These are phyloP conservation scores for Falco concolor DNA, from an alignment of 2,797 vertebrate species.

Conservation along the genomic window DNA sequence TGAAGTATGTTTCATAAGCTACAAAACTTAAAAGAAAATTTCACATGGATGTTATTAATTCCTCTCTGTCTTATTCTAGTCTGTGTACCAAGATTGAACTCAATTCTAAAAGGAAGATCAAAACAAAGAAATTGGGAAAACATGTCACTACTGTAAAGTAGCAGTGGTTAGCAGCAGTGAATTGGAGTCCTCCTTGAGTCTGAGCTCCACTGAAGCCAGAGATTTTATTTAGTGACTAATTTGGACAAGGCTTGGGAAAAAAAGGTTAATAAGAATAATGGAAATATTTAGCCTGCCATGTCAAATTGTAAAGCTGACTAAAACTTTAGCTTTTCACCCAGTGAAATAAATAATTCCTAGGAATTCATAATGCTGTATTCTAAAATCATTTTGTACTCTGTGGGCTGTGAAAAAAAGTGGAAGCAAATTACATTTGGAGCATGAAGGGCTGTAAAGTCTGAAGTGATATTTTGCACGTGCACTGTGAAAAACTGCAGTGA, in stretches of 20 bases:
- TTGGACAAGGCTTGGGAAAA: background rate
- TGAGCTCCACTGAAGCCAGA: background rate
- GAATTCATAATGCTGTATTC: background rate
- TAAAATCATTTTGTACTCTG: background rate
- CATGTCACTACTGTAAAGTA: background rate
- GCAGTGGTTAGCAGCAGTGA: background rate
- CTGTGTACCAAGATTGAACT: background rate
- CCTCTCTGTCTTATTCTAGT: background rate
- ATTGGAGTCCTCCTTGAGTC: background rate
- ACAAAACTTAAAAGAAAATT: background rate
- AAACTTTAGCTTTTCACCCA: background rate
- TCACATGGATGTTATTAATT: background rate
- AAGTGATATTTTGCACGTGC: background rate
- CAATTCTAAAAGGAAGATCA: background rate
- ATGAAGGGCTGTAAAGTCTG: background rate
- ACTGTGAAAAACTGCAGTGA: background rate
- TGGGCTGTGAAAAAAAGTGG: background rate
- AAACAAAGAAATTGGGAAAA: background rate
- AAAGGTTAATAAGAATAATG: background rate
- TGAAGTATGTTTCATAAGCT: background rate
- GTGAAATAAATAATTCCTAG: background rate
- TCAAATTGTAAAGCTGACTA: background rate
- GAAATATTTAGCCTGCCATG: background rate
- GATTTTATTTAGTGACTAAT: background rate
- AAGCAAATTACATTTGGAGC: background rate